Base-by-base conservation (phyloP, 2,888 invertebrate species). In the Heteropelma amictum region DNA sequence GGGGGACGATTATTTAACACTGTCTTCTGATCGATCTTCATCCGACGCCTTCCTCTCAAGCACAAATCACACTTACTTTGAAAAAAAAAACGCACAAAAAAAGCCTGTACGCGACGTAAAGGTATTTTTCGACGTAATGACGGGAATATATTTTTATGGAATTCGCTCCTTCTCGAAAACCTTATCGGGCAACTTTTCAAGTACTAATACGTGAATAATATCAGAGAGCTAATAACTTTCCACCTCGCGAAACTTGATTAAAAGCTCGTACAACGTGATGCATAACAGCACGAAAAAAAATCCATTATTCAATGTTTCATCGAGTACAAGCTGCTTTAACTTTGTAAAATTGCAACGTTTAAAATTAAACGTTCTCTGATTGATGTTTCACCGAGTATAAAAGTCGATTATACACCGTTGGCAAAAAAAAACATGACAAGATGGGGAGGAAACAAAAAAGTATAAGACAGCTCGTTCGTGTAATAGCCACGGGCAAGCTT, bases 341-440 rank as follows among this genome's bases (percentile, higher is more conserved):
- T n/a, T 49, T 40, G 38, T 51, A 23, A 45, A 67, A 67, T 67
- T 40, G 28, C 42, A 30, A 17, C 17, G 14, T 53, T 53, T 30
- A 33, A 53, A 56, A 47, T 51, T 19, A 68, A 73, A 47, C 45
- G 42, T 47, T 33, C 30, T 23, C 21, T 42, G 42, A 54, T 54
- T 21, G 42, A 54, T 30, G 42, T 65, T 63, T 54, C 47, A 14
- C 26, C 45, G 28, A 45, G 63, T 58, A 64, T 60, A 38, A 65
- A 60, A 63, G 56, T 49, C 63, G 30, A 23, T 26, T 60, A 33
- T 65, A 51, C 60, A 33, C 40, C 72, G 58, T 72, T 54, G 26
- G 49, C n/a, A 56, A 69, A 69, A 35, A 19, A 35, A 47, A 19
- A 33, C 5, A 23, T 0, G 14, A 14, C 5, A 19, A 19, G 26